Evolutionary conservation across 2,113 vertebrate species (phyloP).

Genomic region (Orthonyx spaldingii): DNA sequence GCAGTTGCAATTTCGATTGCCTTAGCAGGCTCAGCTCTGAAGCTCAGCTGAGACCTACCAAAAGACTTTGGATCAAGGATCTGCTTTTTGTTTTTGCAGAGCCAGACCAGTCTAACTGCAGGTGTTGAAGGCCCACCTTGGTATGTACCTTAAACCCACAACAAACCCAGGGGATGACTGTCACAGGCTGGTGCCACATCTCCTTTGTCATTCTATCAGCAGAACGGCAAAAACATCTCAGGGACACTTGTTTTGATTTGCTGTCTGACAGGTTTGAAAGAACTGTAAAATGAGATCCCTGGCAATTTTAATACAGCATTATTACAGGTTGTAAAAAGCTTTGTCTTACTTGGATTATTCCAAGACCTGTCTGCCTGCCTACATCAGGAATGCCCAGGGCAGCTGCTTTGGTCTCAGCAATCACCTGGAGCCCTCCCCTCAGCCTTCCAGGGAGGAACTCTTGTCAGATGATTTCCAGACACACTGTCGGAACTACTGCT

Average conservation of each 20-base stretch:
- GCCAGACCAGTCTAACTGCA: not conserved
- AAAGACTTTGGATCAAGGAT: not conserved
- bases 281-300: not conserved
- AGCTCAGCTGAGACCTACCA: not conserved
- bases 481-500: not conserved
- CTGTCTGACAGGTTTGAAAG: not conserved
- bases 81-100: not conserved
- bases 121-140: not conserved
- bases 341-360: not conserved
- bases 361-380: not conserved
- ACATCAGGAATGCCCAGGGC: rapidly evolving
- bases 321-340: not conserved
- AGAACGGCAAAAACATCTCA: not conserved
- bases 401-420: rapidly evolving
- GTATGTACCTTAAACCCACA: not conserved
- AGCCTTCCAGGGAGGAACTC: not conserved
- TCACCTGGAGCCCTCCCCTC: not conserved
- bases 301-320: not conserved
- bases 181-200: not conserved
- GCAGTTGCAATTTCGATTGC: not conserved
- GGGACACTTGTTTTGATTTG: not conserved
- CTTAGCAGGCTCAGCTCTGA: not conserved
- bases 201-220: not conserved
- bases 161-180: not conserved
- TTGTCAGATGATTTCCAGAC: not conserved